Base-by-base conservation (phyloP, 2,797 vertebrate species). In the Sciurus vulgaris region DNA sequence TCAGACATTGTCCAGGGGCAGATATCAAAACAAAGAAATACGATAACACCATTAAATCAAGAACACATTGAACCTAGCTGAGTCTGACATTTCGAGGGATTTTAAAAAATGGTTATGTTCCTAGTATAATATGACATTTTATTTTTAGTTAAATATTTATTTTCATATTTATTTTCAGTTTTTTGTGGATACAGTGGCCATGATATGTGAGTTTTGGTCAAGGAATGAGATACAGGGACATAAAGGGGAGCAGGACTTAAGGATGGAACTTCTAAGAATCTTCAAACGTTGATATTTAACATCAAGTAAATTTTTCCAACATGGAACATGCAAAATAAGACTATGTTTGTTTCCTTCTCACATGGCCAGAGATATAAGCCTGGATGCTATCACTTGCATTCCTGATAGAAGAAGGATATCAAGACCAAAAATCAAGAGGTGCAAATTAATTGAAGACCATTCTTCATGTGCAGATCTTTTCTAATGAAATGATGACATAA, bases 61-160 rank as follows among this genome's bases (percentile, higher is more conserved):
- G 78, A 92, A 10, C 9, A 56, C 28, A 30, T 44, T 38, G 77
- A 92, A 61, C 20, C 11, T 30, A 18, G 47, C 73, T 54, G 22
- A 83, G 14, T 49, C 56, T 95, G 83, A 93, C 15, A 88, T 88
- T 82, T 94, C 78, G 35, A 92, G 61, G 74, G 49, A 56, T 61
- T 88, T 49, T 15, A 86, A 86, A 89, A 51, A 49, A 63, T 30
- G 35, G 7, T 85, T 84, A 49, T 38, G 15, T 59, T 61, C 91
- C 14, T 78, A 47, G 14, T 69, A 56, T 61, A 93, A 72, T 41
- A 85, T 91, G 49, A 72, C 15, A 24, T 92, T 95, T 96, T 41
- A 41, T n/a, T n/a, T n/a, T n/a, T n/a, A n/a, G n/a, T n/a, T n/a
- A n/a, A n/a, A n/a, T n/a, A n/a, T n/a, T n/a, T n/a, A n/a, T n/a